phyloP scores from a whole-genome alignment of 2,888 invertebrate species.

The Eulithis testata region DNA sequence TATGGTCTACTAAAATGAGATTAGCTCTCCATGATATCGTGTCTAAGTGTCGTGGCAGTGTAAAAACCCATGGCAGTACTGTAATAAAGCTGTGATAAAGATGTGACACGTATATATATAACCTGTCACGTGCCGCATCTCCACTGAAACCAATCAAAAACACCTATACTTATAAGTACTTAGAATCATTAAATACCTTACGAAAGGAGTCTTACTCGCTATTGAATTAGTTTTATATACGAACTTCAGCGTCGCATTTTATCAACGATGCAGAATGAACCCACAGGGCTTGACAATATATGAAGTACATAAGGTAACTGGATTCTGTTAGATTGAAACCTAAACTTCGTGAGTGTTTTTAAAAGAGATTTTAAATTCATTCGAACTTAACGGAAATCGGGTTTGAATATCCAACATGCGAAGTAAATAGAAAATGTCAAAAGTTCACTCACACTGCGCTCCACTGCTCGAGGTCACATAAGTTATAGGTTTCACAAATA shows the following conservation, averaged over 20 bases:
- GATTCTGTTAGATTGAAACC: conserved; percentile 3
- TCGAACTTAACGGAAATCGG: neutral
- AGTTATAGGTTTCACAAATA: conserved; percentile 10
- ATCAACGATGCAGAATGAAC: conserved; percentile 2
- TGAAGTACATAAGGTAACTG: no score
- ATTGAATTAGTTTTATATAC: conserved; percentile 1
- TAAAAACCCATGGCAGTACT: no score
- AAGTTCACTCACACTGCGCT: conserved; percentile 2
- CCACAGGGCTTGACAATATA: neutral
- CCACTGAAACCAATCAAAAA: neutral
- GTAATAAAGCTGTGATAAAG: no score
- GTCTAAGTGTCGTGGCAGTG: no score
- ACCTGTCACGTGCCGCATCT: no score
- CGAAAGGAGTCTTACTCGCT: conserved; percentile 1
- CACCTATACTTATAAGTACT: neutral
- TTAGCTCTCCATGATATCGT: no score
- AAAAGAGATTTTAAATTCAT: neutral
- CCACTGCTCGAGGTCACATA: conserved; percentile 3
- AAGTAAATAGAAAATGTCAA: conserved; percentile 13
- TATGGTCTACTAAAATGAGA: no score
- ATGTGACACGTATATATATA: no score
- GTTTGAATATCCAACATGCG: neutral
- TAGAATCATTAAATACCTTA: neutral
- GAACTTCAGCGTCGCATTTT: neutral
- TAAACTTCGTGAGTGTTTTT: neutral